A percentile compares a stretch with the other conserved stretches of the same genome.
phyloP scores from a whole-genome alignment of 1,140 invertebrate genomes.

The Pristionchus pacificus region DNA sequence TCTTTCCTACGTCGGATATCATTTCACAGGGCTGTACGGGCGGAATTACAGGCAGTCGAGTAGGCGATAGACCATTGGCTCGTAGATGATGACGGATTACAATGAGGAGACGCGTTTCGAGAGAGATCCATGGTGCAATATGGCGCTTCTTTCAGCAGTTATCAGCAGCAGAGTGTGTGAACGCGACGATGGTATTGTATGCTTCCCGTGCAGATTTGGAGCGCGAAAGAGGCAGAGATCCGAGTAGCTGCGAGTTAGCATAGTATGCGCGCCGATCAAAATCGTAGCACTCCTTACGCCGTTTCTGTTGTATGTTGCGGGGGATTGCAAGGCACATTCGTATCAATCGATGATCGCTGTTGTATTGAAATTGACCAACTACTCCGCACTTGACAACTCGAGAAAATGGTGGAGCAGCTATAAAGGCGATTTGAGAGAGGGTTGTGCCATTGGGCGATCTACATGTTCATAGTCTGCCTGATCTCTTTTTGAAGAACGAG shows the following conservation, averaged over 20 bases:
- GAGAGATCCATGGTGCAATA: background rate
- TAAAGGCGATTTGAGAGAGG: background rate
- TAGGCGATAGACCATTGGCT: background rate
- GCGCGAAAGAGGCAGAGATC: background rate
- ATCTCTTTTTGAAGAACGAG: background rate
- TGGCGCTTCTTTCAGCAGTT: background rate
- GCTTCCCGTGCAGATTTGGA: background rate
- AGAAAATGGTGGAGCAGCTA: background rate
- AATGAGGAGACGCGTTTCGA: background rate
- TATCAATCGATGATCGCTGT: background rate
- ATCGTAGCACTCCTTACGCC: background rate
- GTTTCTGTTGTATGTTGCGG: background rate
- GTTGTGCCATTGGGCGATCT: background rate
- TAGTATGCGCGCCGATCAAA: background rate
- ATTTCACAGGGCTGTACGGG: background rate
- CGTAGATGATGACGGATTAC: background rate
- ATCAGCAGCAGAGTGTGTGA: background rate
- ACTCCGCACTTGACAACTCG: background rate
- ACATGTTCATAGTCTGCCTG: background rate
- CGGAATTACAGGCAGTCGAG: background rate
- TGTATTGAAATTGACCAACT: background rate
- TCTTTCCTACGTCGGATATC: background rate
- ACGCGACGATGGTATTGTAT: background rate
- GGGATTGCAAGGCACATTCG: background rate
- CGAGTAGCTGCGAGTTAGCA: background rate